Evolutionary conservation across 1,140 invertebrate genomes (phyloP).

Genomic region (Nasonia longicornis): DNA sequence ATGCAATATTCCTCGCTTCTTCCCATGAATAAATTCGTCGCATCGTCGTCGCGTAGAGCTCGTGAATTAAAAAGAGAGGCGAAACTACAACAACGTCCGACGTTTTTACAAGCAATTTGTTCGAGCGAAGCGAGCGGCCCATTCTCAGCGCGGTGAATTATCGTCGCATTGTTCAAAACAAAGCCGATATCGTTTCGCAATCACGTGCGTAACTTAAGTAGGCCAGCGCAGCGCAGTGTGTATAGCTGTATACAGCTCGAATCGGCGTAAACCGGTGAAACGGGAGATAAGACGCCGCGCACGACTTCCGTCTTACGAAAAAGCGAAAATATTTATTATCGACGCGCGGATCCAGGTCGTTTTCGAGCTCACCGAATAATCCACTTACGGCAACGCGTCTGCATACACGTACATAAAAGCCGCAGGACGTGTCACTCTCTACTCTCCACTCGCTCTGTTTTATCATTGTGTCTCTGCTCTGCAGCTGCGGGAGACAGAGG

Average conservation of each 20-base stretch:
- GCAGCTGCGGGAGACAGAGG: background rate
- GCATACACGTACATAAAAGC: no score
- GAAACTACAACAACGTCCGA: conserved; percentile 22
- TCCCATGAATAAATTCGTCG: background rate
- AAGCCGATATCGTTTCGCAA: conserved; percentile 21
- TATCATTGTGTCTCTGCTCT: conserved; percentile 35
- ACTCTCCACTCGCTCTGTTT: conserved; percentile 24
- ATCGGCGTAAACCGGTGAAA: conserved; percentile 22
- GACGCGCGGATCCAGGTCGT: background rate
- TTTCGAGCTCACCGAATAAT: conserved; percentile 1
- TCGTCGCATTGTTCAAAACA: conserved; percentile 36
- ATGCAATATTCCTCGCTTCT: background rate
- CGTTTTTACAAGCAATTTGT: conserved; percentile 34
- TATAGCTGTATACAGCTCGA: no score
- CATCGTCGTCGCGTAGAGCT: background rate
- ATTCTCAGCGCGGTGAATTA: conserved; percentile 31
- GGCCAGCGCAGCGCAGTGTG: background rate
- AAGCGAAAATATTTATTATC: conserved; percentile 31
- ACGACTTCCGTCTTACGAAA: conserved; percentile 14
- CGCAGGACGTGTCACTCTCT: conserved; percentile 6
- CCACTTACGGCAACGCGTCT: background rate
- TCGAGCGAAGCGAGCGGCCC: background rate
- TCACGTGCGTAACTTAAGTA: conserved; percentile 35
- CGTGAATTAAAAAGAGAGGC: background rate
- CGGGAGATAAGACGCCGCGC: background rate